phyloP scores from a whole-genome alignment of 2,797 vertebrate genomes.

The Microctenopoma stevenorrisi region DNA sequence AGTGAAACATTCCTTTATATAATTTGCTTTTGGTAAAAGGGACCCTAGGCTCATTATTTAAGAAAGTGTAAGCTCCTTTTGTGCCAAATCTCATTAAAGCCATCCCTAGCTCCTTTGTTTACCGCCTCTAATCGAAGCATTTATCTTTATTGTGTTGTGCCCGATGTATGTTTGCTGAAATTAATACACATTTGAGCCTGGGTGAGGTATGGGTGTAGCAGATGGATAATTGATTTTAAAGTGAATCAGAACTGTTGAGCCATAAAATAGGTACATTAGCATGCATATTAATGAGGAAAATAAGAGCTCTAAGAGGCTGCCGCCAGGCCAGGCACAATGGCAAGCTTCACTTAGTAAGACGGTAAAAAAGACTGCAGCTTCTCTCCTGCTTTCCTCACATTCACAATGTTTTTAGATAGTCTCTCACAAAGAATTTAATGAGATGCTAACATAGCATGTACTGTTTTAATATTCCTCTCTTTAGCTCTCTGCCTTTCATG shows the following conservation, averaged over 20 bases:
- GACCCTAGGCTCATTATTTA: constrained; percentile 85
- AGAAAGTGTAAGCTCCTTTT: constrained; percentile 86
- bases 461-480: constrained; percentile 40
- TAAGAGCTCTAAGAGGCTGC: constrained; percentile 74
- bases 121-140: constrained; percentile 85
- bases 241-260: constrained; percentile 84
- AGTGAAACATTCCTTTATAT: constrained; percentile 83
- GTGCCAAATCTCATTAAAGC: constrained; percentile 86
- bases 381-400: constrained; percentile 41
- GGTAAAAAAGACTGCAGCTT: constrained; percentile 34
- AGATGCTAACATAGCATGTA: constrained; percentile 32
- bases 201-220: constrained; percentile 86
- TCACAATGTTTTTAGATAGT: constrained; percentile 32
- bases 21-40: constrained; percentile 83
- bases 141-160: constrained; percentile 86
- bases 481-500: constrained; percentile 22
- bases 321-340: constrained; percentile 71
- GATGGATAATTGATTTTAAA: constrained; percentile 88
- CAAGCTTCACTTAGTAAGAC: constrained; percentile 74
- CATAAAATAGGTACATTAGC: constrained; percentile 87
- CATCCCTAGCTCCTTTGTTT: constrained; percentile 84
- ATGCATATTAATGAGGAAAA: constrained; percentile 85
- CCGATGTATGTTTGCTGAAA: constrained; percentile 86
- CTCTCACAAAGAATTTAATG: constrained; percentile 35
- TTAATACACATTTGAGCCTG: constrained; percentile 84